Base-by-base conservation (phyloP, 1,140 invertebrate genomes). In the Drosophila baimaii region DNA sequence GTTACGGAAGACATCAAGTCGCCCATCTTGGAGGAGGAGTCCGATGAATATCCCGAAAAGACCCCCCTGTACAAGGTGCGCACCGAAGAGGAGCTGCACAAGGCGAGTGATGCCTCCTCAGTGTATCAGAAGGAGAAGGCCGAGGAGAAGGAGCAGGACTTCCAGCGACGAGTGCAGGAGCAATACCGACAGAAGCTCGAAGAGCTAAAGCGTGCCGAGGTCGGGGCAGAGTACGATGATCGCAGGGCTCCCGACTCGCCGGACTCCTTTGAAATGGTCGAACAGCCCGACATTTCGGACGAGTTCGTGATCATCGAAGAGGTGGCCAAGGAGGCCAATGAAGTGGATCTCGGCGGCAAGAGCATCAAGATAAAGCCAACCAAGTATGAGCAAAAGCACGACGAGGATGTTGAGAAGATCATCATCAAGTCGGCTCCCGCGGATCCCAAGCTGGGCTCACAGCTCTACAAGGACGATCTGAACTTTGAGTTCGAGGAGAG, bases 191-290 rank as follows among this genome's bases (percentile, higher is more conserved):
- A 90, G 58, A 92, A 92, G 37, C 65, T 94, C 76, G 59, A 91
- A 81, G 57, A 93, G 91, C 56, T 94, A 71, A 90, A 91, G 29
- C 76, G 79, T 4, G 88, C 88, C 8, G 76, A 83, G 57, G 71
- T 85, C 17, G 86, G 86, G 3, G 90, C 81, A 10, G 89, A 91
- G 27, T 51, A 93, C 91, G 61, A 92, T 90, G 35, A 93, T 85
- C 90, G 95, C 91, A 93, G 94, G 92, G 93, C 95, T 83, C 92
- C 94, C 61, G 95, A 97, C 77, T 97, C 97, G 0, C 96, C 96
- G 1, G 97, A 98, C 91, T 97, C 97, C 29, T 98, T 98, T 93
- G 97, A 98, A 93, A 94, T 97, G 91, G 93, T 97, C 0, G 96
- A 97, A 77, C 96, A 97, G 81, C 96, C 96, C 2, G 96, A 96